A percentile compares a stretch with the other conserved stretches of the same genome.
phyloP scores from a whole-genome alignment of 1,140 invertebrate genomes.

The Trialeurodes vaporariorum region DNA sequence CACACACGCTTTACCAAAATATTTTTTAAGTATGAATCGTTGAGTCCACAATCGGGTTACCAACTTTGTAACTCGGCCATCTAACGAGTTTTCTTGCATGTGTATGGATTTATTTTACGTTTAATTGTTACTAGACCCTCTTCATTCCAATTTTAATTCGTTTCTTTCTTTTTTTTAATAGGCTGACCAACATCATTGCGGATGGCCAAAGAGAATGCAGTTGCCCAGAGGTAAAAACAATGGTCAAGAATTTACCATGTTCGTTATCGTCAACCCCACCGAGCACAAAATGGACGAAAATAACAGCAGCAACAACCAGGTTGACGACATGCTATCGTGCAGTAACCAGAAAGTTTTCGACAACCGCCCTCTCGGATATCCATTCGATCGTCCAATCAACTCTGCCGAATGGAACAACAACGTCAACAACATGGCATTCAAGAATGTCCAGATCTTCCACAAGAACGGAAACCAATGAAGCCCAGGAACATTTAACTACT shows the following conservation, averaged over 20 bases:
- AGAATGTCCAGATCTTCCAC: not conserved
- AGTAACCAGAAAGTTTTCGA: conserved; percentile 17
- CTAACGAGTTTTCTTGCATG: too few species aligned
- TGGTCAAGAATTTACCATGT: conserved; percentile 50
- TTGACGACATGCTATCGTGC: not conserved
- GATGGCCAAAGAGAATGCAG: conserved; percentile 48
- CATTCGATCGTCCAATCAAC: conserved; percentile 22
- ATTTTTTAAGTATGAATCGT: too few species aligned
- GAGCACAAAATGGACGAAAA: too few species aligned
- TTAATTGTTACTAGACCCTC: too few species aligned
- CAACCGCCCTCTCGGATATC: conserved; percentile 17
- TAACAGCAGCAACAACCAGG: conserved; percentile 12
- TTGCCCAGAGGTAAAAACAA: conserved; percentile 51
- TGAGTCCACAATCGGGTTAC: too few species aligned
- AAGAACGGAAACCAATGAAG: not conserved
- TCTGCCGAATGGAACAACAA: not conserved
- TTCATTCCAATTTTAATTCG: too few species aligned
- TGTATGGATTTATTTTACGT: too few species aligned
- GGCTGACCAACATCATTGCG: conserved; percentile 31
- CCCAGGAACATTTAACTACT: too few species aligned
- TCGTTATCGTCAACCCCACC: conserved; percentile 49
- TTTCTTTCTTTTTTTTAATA: conserved; percentile 3
- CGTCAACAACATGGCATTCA: not conserved
- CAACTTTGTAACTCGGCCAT: too few species aligned
- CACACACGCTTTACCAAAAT: too few species aligned